These are phyloP conservation scores for Kuschelorhynchus macadamiae DNA, from an alignment of 2,888 invertebrate species.

Conservation along the genomic window DNA sequence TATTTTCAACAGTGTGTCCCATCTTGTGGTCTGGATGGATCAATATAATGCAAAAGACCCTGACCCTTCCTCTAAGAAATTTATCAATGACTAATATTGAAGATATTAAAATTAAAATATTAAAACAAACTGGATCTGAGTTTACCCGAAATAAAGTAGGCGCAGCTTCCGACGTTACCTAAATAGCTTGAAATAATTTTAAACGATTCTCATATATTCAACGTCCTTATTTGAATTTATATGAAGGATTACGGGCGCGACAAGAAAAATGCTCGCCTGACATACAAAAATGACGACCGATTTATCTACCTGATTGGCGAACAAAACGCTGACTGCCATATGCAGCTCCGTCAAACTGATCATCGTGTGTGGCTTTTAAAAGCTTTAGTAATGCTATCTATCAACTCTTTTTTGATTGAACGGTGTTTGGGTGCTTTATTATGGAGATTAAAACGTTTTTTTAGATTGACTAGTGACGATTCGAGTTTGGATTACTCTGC, in stretches of 20 bases:
- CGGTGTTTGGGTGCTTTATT: slow-evolving; percentile 30
- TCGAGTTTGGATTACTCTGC: too few species aligned
- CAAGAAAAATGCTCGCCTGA: slow-evolving; percentile 38
- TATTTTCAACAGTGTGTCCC: too few species aligned
- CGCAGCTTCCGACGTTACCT: slow-evolving; percentile 1
- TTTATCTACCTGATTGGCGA: slow-evolving; percentile 44
- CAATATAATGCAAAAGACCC: too few species aligned
- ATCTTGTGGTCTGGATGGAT: too few species aligned
- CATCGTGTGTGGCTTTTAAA: slow-evolving; percentile 33
- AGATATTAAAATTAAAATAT: too few species aligned
- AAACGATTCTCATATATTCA: slow-evolving; percentile 1
- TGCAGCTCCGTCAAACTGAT: slow-evolving; percentile 37
- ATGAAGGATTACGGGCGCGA: slow-evolving; percentile 28
- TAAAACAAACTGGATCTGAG: too few species aligned
- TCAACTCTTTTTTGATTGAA: slow-evolving; percentile 33
- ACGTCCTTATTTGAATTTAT: slow-evolving; percentile 24
- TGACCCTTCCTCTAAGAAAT: too few species aligned
- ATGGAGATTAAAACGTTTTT: slow-evolving; percentile 19
- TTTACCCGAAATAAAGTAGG: too few species aligned
- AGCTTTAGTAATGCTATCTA: slow-evolving; percentile 33
- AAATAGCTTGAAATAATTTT: slow-evolving; percentile 12
- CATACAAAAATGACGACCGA: slow-evolving; percentile 38
- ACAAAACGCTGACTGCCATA: slow-evolving; percentile 38
- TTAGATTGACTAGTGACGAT: too few species aligned
- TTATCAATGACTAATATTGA: too few species aligned